Conservation (phyloP, 1,140 invertebrate genomes). For the Cydia splendana region DNA sequence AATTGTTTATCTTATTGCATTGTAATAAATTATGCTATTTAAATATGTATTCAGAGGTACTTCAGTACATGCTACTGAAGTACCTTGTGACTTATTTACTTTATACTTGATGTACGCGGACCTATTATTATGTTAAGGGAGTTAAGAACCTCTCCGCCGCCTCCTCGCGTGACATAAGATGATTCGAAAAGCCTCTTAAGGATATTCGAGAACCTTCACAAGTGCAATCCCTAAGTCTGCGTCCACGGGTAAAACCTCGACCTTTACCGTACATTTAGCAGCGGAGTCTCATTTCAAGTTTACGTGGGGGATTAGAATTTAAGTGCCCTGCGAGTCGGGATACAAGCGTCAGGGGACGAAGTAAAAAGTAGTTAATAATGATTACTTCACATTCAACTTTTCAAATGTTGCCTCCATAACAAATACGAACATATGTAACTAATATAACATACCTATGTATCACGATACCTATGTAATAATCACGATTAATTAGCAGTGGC, state of each 20-base stretch:
- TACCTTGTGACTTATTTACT: constrained; percentile 16
- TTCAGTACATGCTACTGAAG: background rate
- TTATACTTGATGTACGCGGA: constrained; percentile 26
- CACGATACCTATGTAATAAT: no score
- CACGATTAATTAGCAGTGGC: no score
- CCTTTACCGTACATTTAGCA: constrained; percentile 15
- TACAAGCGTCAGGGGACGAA: background rate
- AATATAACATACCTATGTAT: no score
- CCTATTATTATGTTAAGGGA: constrained; percentile 32
- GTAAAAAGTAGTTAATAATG: no score
- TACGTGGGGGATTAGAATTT: background rate
- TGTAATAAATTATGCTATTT: background rate
- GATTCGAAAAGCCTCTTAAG: constrained; percentile 32
- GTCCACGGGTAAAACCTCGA: constrained; percentile 9
- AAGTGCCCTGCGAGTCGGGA: background rate
- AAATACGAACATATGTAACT: no score
- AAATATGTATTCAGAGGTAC: background rate
- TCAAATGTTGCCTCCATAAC: no score
- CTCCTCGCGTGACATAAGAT: constrained; percentile 31
- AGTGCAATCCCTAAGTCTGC: constrained; percentile 20
- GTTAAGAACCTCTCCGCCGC: constrained; percentile 19
- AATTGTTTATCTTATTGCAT: background rate
- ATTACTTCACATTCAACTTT: no score
- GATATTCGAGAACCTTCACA: constrained; percentile 28
- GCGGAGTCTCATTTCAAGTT: constrained; percentile 16